These are phyloP conservation scores for Scolopax rusticola DNA, from an alignment of 2,797 vertebrate species.

Conservation along the genomic window DNA sequence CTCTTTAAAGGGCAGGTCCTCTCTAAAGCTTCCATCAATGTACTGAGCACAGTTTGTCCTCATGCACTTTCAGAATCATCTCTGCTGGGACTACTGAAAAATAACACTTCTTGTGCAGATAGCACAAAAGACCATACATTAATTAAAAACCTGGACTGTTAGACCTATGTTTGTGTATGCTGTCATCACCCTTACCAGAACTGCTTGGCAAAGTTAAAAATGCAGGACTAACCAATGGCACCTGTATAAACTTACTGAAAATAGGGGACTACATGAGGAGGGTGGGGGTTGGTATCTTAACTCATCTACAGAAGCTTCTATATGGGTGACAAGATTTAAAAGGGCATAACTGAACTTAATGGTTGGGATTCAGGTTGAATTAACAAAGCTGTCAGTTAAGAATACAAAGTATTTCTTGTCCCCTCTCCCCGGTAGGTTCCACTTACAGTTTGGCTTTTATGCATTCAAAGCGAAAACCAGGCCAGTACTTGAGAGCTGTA, in stretches of 20 bases:
- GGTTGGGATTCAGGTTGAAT: background rate
- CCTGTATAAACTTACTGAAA: background rate
- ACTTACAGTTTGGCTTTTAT: background rate
- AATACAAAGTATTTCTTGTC: background rate
- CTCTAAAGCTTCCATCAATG: background rate
- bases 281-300: background rate
- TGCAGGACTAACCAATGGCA: background rate
- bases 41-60: background rate
- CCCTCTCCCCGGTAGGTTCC: background rate
- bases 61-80: background rate
- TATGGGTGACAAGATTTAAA: background rate
- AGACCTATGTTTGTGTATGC: background rate
- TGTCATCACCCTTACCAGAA: background rate
- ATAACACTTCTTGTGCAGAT: rapidly evolving
- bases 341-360: background rate
- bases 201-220: background rate
- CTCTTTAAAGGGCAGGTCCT: background rate
- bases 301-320: background rate
- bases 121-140: background rate
- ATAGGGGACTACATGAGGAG: background rate
- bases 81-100: background rate
- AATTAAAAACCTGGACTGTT: background rate
- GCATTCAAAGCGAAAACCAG: background rate
- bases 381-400: background rate
- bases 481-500: background rate